Evolutionary conservation across 2,888 invertebrate species (phyloP).

Genomic region (Pachymerium ferrugineum): DNA sequence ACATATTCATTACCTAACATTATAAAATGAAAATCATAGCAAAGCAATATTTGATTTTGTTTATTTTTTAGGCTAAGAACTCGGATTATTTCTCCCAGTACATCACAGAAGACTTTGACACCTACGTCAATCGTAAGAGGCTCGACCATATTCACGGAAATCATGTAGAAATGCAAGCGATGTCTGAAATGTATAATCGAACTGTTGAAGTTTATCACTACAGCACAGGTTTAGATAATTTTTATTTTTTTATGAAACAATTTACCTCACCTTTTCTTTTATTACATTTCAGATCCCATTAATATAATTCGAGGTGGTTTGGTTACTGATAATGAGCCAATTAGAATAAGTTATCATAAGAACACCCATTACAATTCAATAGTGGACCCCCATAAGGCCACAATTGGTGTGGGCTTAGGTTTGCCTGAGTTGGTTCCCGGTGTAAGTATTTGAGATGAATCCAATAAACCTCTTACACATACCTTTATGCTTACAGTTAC

Average conservation of each 20-base stretch:
- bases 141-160: conserved; percentile 77
- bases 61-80: conserved; percentile 64
- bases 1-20: too few relatives aligned
- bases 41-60: neutral
- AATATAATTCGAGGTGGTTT: conserved; percentile 77
- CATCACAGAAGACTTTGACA: conserved; percentile 80
- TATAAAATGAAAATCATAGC: too few relatives aligned
- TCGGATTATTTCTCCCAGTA: conserved; percentile 80
- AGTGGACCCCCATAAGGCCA: conserved; percentile 71
- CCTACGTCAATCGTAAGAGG: conserved; percentile 73
- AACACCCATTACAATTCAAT: conserved; percentile 84
- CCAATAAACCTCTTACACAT: too few relatives aligned
- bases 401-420: conserved; percentile 76
- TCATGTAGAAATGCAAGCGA: conserved; percentile 84
- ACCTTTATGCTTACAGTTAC: too few relatives aligned
- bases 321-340: conserved; percentile 68
- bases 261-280: conserved; percentile 2
- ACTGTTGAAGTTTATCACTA: conserved; percentile 81
- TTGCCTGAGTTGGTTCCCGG: conserved; percentile 73
- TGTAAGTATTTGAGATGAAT: conserved; percentile 42
- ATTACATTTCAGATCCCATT: conserved; percentile 62
- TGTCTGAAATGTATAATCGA: conserved; percentile 82
- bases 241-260: neutral
- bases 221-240: conserved; percentile 55
- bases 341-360: conserved; percentile 78